These are phyloP conservation scores for Ictalurus furcatus DNA, from an alignment of 2,113 vertebrate species.

Conservation along the genomic window DNA sequence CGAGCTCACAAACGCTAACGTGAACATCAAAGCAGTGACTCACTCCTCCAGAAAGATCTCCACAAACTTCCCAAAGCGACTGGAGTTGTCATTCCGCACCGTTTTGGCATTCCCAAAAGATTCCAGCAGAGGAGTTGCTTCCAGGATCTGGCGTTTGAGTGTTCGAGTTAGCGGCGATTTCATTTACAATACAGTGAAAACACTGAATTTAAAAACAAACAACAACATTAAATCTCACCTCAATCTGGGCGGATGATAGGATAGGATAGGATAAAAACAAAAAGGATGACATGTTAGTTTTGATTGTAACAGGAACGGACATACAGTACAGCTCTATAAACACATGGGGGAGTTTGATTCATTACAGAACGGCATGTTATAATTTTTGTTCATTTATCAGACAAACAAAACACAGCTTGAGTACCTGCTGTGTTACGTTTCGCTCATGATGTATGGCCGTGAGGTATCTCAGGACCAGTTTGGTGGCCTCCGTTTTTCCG, in stretches of 20 bases:
- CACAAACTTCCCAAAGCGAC: constrained; percentile 95
- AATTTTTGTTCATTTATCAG: background rate
- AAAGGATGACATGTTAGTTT: background rate
- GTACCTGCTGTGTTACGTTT: constrained; percentile 84
- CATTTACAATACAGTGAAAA: background rate
- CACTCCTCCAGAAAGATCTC: constrained; percentile 95
- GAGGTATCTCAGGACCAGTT: constrained; percentile 91
- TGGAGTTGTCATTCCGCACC: constrained; percentile 95
- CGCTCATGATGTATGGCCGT: constrained; percentile 90
- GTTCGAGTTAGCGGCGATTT: background rate
- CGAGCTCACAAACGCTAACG: background rate
- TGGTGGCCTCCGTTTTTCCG: constrained; percentile 95
- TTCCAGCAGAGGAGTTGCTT: constrained; percentile 93
- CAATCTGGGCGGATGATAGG: constrained; percentile 71
- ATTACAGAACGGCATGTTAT: background rate
- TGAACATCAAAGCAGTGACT: constrained; percentile 64
- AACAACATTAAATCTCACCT: constrained; percentile 72
- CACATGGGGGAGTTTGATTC: background rate
- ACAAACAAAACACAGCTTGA: background rate
- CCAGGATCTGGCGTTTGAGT: constrained; percentile 81
- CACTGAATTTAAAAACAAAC: background rate
- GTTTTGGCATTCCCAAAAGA: constrained; percentile 99
- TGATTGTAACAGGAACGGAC: background rate
- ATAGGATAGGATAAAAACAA: background rate
- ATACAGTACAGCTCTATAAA: background rate